Conservation (phyloP, 2,888 invertebrate genomes). For the Drosophila mettleri region DNA sequence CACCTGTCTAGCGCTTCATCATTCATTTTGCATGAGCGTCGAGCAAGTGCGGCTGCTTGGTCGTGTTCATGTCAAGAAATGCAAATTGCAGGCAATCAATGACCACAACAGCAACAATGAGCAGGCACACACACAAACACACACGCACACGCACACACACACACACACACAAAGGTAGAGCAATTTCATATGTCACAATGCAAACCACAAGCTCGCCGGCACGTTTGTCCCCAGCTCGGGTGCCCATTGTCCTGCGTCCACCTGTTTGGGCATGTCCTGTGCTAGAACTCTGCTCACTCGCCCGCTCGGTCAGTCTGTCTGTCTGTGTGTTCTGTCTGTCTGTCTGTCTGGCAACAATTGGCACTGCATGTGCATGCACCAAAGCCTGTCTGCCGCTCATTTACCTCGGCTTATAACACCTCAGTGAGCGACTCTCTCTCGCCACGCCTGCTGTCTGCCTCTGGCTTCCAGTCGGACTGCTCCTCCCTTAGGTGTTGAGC, state of each 20-base stretch:
- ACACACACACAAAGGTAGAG: background rate
- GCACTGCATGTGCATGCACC: slow-evolving; percentile 23
- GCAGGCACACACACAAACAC: slow-evolving; percentile 3
- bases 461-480: background rate
- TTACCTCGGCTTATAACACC: slow-evolving; percentile 21
- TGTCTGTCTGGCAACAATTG: slow-evolving; percentile 25
- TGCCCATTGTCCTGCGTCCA: slow-evolving; percentile 10
- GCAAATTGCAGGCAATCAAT: slow-evolving; percentile 62
- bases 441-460: background rate
- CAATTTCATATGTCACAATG: slow-evolving; percentile 43
- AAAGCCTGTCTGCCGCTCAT: slow-evolving; percentile 33
- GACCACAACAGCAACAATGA: slow-evolving; percentile 47
- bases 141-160: background rate
- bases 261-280: slow-evolving; percentile 15
- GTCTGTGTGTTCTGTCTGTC: background rate
- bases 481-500: slow-evolving; percentile 56
- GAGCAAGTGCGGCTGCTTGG: slow-evolving; percentile 10
- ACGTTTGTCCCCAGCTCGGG: slow-evolving; percentile 18
- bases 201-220: slow-evolving; percentile 18
- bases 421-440: background rate
- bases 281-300: slow-evolving; percentile 6
- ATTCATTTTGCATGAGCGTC: slow-evolving; percentile 36
- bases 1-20: slow-evolving; percentile 28
- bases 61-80: slow-evolving; percentile 63
- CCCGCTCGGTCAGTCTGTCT: too few relatives aligned